These are phyloP conservation scores for Zaprionus davidi DNA, from an alignment of 1,140 invertebrate species.

Conservation along the genomic window DNA sequence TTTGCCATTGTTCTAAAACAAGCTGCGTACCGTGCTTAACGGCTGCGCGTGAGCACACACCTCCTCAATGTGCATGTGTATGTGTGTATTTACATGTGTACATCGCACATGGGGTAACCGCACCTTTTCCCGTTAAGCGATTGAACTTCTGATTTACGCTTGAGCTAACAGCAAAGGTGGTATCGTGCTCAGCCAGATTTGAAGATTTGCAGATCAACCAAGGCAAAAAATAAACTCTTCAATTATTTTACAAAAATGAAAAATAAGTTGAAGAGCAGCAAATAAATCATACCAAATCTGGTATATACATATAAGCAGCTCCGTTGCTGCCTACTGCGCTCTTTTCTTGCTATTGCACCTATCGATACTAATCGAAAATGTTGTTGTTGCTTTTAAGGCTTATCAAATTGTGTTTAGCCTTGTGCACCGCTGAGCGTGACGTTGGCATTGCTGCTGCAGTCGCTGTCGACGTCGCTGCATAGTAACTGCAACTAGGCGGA, in stretches of 20 bases:
- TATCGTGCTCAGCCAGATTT: not conserved
- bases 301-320: not conserved
- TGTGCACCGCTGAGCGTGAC: conserved; percentile 49
- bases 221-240: not conserved
- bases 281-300: not conserved
- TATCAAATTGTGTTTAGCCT: conserved; percentile 38
- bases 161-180: conserved; percentile 34
- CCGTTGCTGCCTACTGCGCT: not conserved
- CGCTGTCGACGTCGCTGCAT: conserved; percentile 30
- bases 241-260: not conserved
- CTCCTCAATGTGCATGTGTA: not conserved
- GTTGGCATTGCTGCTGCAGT: conserved; percentile 17
- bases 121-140: conserved; percentile 75
- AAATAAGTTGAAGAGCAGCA: not conserved
- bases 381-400: conserved; percentile 26
- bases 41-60: conserved; percentile 7
- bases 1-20: conserved; percentile 39
- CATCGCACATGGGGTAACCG: conserved; percentile 46
- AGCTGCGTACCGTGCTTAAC: conserved; percentile 7
- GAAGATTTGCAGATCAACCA: not conserved
- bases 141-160: conserved; percentile 67
- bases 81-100: conserved; percentile 2
- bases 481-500: conserved; percentile 58
- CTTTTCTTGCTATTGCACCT: not conserved
- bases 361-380: conserved; percentile 7